Evolutionary conservation across 2,888 invertebrate genomes (phyloP), one percentile per base, ranked within the genome.

Genomic region (Cetonia aurata): DNA sequence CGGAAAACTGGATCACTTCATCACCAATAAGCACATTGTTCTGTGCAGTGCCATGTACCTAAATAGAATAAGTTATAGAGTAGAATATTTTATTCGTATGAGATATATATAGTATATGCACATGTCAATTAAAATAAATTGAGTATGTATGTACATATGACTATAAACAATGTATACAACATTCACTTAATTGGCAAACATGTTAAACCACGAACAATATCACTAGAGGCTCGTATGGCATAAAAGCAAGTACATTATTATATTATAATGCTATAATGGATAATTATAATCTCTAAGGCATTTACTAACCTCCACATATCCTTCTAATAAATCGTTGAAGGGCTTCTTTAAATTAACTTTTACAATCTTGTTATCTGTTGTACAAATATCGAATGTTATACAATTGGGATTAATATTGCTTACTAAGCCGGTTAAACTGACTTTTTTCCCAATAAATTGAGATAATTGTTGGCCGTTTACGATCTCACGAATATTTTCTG

Each of bases 291-390:
- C 19, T 41, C n/a, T 37, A 25, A 19, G 15, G n/a, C 8, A 42
- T 62, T 53, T 33, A 37, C 71, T 72, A 78, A 84, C 84, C 79
- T 83, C 82, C 15, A 84, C 80, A 75, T 82, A 81, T 25, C 83
- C 83, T 65, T 82, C 80, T 9, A 83, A 57, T 9, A 75, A 74
- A 72, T 78, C 75, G 69, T 75, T 78, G 15, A 81, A 71, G 0
- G 83, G 82, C 67, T 76, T 79, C 67, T 79, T 78, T 59, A 83
- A 71, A 57, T 78, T 79, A 25, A 84, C 74, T 77, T 79, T 80
- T 13, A 84, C 78, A 33, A 75, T 69, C 41, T 80, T 75, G 76
- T 83, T 80, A 71, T 84, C 84, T 0, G 75, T 74, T 9, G 83
- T 73, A 70, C 77, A 75, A 37, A 84, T 74, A 69, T 81, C 79